Conservation (phyloP, 2,888 invertebrate species). For the Pyrrhia umbra region DNA sequence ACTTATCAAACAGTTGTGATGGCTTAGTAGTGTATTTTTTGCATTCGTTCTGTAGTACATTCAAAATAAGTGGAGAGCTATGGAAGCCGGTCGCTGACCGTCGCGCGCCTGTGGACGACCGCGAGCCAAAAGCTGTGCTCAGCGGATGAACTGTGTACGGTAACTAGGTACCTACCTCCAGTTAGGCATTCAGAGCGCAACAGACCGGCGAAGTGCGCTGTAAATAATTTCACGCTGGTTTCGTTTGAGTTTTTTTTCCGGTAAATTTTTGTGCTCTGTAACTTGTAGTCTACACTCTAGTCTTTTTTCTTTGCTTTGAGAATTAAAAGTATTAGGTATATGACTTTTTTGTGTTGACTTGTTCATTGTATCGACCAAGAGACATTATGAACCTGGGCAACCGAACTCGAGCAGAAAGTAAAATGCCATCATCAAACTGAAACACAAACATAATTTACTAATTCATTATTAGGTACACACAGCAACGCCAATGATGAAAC, state of each 20-base stretch:
- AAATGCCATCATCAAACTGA: background rate
- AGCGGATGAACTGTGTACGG: conserved; percentile 1
- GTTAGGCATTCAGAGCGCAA: conserved; percentile 32
- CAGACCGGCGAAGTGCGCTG: conserved; percentile 27
- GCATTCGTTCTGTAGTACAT: background rate
- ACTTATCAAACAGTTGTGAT: too few relatives aligned
- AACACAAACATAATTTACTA: too few relatives aligned
- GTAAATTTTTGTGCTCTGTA: conserved; percentile 2
- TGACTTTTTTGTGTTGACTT: background rate
- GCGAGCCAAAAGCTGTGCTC: background rate
- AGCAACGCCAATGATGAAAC: too few relatives aligned
- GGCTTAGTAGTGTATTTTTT: too few relatives aligned
- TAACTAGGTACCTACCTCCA: conserved; percentile 3
- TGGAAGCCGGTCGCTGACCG: background rate
- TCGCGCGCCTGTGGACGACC: background rate
- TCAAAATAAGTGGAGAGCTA: background rate
- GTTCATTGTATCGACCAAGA: background rate
- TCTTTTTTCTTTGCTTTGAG: conserved; percentile 1
- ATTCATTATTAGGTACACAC: too few relatives aligned
- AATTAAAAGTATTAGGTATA: too few relatives aligned
- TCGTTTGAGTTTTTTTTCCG: conserved; percentile 25
- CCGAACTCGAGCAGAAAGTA: background rate
- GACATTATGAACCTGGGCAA: background rate
- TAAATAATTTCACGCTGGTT: conserved; percentile 38
- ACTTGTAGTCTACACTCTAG: background rate